A percentile compares a stretch with the other conserved stretches of the same genome.
These are phyloP conservation scores for Netelia inedita DNA, from an alignment of 2,888 invertebrate species.

Conservation along the genomic window DNA sequence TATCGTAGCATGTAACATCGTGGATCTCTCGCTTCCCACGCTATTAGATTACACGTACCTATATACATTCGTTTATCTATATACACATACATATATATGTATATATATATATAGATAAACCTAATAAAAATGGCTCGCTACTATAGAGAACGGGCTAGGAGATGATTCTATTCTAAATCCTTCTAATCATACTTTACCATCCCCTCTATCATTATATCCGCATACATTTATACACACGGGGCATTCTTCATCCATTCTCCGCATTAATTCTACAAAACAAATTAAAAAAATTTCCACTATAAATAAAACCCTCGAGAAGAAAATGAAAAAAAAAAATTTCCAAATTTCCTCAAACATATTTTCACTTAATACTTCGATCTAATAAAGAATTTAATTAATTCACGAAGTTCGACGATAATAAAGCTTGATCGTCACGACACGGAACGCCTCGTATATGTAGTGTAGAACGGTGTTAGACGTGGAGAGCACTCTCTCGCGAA, in stretches of 20 bases:
- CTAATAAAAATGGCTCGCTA: conserved; percentile 55
- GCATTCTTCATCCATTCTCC: no score
- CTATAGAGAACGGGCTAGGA: conserved; percentile 28
- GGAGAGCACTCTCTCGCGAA: conserved; percentile 25
- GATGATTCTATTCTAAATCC: conserved; percentile 63
- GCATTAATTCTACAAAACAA: no score
- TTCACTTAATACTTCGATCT: no score
- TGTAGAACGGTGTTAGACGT: conserved; percentile 1
- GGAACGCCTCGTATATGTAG: no score
- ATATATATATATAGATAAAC: conserved; percentile 9
- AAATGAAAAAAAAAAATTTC: no score
- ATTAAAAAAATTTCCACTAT: no score
- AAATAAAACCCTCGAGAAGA: no score
- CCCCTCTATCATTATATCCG: conserved; percentile 52
- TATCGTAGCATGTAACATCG: conserved; percentile 9
- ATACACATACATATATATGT: conserved; percentile 20
- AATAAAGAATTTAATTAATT: no score
- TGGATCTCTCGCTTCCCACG: conserved; percentile 68
- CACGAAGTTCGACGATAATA: no score
- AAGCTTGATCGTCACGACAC: no score
- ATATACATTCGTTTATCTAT: conserved; percentile 17
- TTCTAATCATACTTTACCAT: conserved; percentile 69
- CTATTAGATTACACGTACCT: conserved; percentile 51
- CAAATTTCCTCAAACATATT: no score
- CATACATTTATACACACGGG: not conserved